These are phyloP conservation scores for Psammodynastes pulverulentus DNA, from an alignment of 2,113 vertebrate genomes.

Conservation along the genomic window DNA sequence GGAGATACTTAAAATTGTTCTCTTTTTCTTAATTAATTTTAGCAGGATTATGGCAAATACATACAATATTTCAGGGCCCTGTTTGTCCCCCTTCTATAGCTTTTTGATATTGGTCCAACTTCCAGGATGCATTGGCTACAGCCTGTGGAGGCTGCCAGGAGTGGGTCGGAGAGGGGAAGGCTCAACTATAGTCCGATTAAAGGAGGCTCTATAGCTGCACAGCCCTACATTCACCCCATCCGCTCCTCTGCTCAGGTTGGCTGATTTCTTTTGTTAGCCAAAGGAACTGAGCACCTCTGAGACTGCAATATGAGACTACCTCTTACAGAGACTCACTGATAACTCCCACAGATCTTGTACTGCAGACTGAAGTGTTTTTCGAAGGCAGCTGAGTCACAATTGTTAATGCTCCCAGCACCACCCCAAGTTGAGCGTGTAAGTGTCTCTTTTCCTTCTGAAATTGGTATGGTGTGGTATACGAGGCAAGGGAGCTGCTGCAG, in stretches of 20 bases:
- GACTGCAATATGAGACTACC: not conserved
- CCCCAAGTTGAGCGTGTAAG: not conserved
- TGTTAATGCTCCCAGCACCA: not conserved
- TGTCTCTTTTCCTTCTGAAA: not conserved
- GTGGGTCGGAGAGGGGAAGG: not conserved
- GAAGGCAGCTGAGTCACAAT: not conserved
- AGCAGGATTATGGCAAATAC: not conserved
- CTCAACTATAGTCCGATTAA: constrained; percentile 2
- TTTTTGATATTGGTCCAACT: not conserved
- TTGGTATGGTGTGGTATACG: not conserved
- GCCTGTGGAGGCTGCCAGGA: not conserved
- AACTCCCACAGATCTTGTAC: not conserved
- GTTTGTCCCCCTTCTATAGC: not conserved
- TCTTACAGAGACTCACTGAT: not conserved
- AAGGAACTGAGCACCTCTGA: not conserved
- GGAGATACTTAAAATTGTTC: not conserved
- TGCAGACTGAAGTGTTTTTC: not conserved
- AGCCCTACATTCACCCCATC: not conserved
- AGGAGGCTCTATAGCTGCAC: not conserved
- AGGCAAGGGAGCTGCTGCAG: not conserved
- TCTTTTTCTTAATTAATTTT: not conserved
- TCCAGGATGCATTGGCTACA: not conserved
- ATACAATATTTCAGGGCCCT: not conserved
- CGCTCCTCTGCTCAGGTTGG: not conserved
- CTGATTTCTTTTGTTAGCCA: not conserved